Evolutionary conservation across 2,113 vertebrate genomes (phyloP).

Genomic region (Acrocephalus kingi): DNA sequence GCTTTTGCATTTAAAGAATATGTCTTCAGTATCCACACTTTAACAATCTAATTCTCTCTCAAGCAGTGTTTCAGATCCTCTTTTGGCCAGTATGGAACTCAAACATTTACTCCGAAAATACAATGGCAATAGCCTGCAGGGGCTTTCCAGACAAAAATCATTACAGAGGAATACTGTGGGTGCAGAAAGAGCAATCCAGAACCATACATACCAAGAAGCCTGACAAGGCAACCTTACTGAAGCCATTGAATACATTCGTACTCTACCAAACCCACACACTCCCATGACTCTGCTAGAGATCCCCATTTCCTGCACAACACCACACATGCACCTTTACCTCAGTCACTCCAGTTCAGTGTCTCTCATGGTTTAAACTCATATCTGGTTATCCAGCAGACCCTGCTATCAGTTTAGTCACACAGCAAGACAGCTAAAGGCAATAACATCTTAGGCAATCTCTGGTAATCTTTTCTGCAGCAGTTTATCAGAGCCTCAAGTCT

Average conservation of each 20-base stretch:
- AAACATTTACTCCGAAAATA: background rate
- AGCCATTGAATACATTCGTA: background rate
- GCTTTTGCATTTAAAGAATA: background rate
- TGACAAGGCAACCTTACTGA: background rate
- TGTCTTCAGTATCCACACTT: background rate
- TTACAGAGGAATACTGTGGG: background rate
- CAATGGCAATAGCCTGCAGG: background rate
- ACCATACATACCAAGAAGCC: background rate
- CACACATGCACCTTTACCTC: background rate
- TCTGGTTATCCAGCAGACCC: background rate
- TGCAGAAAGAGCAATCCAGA: background rate
- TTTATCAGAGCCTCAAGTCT: background rate
- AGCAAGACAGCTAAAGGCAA: background rate
- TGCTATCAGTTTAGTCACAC: background rate
- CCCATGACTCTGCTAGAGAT: background rate
- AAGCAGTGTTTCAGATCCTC: background rate
- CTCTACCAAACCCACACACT: rapidly evolving
- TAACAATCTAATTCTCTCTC: background rate
- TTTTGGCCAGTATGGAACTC: background rate
- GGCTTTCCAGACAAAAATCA: background rate
- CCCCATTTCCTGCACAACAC: background rate
- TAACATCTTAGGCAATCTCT: background rate
- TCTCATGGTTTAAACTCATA: background rate
- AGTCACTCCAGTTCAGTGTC: background rate
- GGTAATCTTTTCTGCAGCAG: background rate